These are phyloP conservation scores for Ectropis crepuscularia DNA, from an alignment of 2,888 invertebrate genomes.

Conservation along the genomic window DNA sequence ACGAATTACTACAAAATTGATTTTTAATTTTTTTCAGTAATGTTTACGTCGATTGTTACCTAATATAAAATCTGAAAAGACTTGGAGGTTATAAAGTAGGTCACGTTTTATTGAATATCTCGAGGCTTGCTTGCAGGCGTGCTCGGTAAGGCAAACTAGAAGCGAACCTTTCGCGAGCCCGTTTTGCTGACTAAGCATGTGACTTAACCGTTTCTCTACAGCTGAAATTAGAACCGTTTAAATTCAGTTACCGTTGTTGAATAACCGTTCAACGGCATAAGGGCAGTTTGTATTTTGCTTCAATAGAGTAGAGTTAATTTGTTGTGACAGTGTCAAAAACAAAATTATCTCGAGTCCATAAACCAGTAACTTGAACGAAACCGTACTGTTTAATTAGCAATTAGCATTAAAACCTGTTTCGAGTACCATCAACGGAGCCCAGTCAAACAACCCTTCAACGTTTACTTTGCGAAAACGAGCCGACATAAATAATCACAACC, in stretches of 20 bases:
- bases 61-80: conserved; percentile 24
- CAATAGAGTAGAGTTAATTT: too few species aligned
- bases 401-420: conserved; percentile 3
- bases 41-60: conserved; percentile 25
- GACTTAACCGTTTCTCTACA: neutral
- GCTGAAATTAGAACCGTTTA: neutral
- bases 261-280: too few species aligned
- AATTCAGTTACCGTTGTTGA: neutral
- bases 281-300: too few species aligned
- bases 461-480: conserved; percentile 25
- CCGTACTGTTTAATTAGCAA: neutral
- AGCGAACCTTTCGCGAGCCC: neutral
- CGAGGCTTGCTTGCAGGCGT: conserved; percentile 8
- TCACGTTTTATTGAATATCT: conserved; percentile 27
- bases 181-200: neutral
- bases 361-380: neutral
- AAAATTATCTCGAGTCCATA: conserved; percentile 1
- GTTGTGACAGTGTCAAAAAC: neutral
- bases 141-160: neutral
- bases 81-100: conserved; percentile 28
- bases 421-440: conserved; percentile 21
- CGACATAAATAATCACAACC: conserved; percentile 42
- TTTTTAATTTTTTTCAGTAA: neutral
- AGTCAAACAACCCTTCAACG: conserved; percentile 23
- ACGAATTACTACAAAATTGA: too few species aligned